These are phyloP conservation scores for Noctua fimbriata DNA, from an alignment of 2,888 invertebrate genomes.

Conservation along the genomic window DNA sequence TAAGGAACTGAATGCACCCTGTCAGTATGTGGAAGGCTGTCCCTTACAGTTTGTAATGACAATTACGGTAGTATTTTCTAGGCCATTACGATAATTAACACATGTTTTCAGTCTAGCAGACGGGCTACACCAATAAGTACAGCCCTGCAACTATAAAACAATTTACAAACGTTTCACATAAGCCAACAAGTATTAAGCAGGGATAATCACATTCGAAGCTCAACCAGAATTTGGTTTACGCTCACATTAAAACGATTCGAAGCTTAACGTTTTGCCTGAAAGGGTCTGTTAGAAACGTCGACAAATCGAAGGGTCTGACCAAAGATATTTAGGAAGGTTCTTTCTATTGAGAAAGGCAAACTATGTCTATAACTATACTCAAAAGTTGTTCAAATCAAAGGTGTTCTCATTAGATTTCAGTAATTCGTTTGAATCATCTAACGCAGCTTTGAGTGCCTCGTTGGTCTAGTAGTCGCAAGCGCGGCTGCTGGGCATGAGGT, in stretches of 20 bases:
- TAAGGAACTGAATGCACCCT: too few relatives aligned
- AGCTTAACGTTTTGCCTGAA: slow-evolving; percentile 49
- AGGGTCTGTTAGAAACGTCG: slow-evolving; percentile 53
- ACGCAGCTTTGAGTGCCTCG: too few relatives aligned
- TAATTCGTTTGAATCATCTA: too few relatives aligned
- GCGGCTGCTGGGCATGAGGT: too few relatives aligned
- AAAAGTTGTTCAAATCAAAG: neutral
- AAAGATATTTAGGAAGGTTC: slow-evolving; percentile 38
- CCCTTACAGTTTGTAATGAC: too few relatives aligned
- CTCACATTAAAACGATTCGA: slow-evolving; percentile 42
- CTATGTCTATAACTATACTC: neutral
- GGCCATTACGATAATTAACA: neutral
- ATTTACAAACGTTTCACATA: slow-evolving; percentile 21
- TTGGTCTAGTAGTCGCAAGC: too few relatives aligned
- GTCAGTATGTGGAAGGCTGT: too few relatives aligned
- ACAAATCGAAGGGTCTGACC: slow-evolving; percentile 58
- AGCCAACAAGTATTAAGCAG: slow-evolving; percentile 39
- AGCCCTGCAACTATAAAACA: slow-evolving; percentile 19
- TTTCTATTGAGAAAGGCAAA: slow-evolving; percentile 6
- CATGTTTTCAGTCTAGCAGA: neutral
- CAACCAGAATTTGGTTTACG: slow-evolving; percentile 49
- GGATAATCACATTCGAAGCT: slow-evolving; percentile 44
- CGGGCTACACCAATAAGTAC: neutral
- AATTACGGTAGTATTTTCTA: neutral
- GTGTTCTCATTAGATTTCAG: neutral